Conservation (phyloP, 2,888 invertebrate genomes). For the Troglohyphantes excavatus region DNA sequence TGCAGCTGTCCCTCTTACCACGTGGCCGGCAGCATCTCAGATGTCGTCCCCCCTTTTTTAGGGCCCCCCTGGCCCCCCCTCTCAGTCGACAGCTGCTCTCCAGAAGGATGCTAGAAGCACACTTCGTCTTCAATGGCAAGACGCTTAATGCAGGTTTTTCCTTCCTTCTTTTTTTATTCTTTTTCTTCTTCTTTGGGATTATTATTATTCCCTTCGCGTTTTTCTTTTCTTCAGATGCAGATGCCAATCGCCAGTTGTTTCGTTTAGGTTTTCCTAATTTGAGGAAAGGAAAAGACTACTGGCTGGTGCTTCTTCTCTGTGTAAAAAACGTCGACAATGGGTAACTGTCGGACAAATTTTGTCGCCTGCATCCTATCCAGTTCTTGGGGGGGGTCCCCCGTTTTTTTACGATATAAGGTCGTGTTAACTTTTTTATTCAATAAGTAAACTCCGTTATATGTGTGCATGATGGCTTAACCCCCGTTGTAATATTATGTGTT, state of each 20-base stretch:
- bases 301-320: too few species aligned
- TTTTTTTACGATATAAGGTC: too few species aligned
- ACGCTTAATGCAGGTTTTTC: slow-evolving; percentile 71
- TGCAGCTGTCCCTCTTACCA: slow-evolving; percentile 75
- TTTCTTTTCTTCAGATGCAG: slow-evolving; percentile 60
- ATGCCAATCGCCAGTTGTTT: slow-evolving; percentile 63
- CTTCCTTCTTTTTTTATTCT: slow-evolving; percentile 28
- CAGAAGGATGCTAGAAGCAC: slow-evolving; percentile 54
- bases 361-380: too few species aligned
- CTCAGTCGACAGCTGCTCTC: slow-evolving; percentile 74
- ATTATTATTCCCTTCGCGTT: slow-evolving; percentile 30
- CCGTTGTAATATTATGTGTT: too few species aligned
- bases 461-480: too few species aligned
- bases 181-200: too few species aligned
- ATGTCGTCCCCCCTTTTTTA: slow-evolving; percentile 29
- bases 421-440: too few species aligned
- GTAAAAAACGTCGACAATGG: too few species aligned
- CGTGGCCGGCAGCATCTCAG: slow-evolving; percentile 74
- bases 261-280: slow-evolving; percentile 38
- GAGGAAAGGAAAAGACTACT: too few species aligned
- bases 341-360: too few species aligned
- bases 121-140: slow-evolving; percentile 75
- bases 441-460: too few species aligned
- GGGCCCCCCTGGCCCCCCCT: slow-evolving; percentile 31
- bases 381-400: too few species aligned